Conservation (phyloP, 2,113 vertebrate genomes). For the Cinclus cinclus region DNA sequence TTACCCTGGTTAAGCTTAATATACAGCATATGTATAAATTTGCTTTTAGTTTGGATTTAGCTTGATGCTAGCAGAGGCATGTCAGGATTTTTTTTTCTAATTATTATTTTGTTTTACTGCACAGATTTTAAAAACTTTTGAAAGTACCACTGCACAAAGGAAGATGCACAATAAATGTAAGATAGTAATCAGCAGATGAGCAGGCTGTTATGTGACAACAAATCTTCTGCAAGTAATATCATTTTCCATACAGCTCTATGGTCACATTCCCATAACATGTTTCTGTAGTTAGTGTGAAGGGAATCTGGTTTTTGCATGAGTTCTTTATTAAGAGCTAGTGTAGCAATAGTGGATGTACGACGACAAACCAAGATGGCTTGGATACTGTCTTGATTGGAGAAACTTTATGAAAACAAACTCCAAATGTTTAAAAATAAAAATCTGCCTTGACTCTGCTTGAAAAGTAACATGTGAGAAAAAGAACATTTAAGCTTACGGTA, state of each 20-base stretch:
- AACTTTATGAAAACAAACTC: constrained; percentile 79
- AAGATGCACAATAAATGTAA: background rate
- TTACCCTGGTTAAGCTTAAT: constrained; percentile 73
- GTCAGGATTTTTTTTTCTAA: background rate
- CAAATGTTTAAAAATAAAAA: constrained; percentile 76
- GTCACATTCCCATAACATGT: constrained; percentile 54
- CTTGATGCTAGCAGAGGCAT: constrained; percentile 36
- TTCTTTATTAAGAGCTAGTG: constrained; percentile 71
- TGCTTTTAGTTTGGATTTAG: constrained; percentile 57
- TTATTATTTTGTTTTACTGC: constrained; percentile 6
- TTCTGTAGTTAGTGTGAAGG: constrained; percentile 66
- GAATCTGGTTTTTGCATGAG: constrained; percentile 68
- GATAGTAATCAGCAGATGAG: constrained; percentile 25
- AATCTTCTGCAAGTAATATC: constrained; percentile 58
- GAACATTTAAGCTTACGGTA: constrained; percentile 13
- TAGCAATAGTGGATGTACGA: constrained; percentile 69
- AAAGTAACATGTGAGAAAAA: constrained; percentile 24
- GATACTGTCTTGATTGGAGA: constrained; percentile 75
- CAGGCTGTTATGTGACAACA: constrained; percentile 36
- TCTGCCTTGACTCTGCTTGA: constrained; percentile 38
- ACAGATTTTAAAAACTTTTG: constrained; percentile 29
- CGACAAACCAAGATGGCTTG: constrained; percentile 74
- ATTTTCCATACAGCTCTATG: constrained; percentile 55
- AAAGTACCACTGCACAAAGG: constrained; percentile 11
- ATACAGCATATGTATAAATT: constrained; percentile 73